Conservation (phyloP, 2,113 vertebrate genomes). For the Nesospiza acunhae region DNA sequence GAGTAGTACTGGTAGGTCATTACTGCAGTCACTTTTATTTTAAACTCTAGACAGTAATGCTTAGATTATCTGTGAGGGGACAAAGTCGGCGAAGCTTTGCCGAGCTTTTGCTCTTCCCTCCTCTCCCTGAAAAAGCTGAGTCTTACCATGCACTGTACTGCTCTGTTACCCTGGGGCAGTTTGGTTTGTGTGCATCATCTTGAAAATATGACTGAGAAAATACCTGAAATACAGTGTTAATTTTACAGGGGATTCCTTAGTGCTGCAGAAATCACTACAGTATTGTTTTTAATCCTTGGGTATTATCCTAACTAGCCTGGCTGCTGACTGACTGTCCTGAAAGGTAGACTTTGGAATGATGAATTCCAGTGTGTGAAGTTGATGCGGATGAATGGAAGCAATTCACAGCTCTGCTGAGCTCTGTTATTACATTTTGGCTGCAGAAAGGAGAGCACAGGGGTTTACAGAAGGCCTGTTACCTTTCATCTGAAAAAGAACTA, state of each 20-base stretch:
- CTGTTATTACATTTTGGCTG: slow-evolving; percentile 58
- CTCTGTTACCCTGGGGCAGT: neutral
- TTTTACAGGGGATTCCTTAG: neutral
- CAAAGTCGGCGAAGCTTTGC: neutral
- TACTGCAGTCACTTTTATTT: neutral
- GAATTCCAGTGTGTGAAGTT: slow-evolving; percentile 60
- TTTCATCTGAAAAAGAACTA: slow-evolving; percentile 14
- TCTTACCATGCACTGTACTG: neutral
- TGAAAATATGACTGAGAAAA: neutral
- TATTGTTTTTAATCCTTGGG: neutral
- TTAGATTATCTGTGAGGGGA: neutral
- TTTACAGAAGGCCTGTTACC: slow-evolving; percentile 26
- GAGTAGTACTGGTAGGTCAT: neutral
- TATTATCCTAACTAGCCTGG: neutral
- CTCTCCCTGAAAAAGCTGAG: neutral
- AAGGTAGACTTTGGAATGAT: slow-evolving; percentile 52
- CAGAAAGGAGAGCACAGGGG: slow-evolving; percentile 24
- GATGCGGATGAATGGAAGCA: slow-evolving; percentile 66
- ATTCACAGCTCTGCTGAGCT: slow-evolving; percentile 71
- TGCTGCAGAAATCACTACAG: neutral
- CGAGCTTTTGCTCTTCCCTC: neutral
- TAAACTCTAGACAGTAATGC: neutral
- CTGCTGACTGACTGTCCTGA: neutral
- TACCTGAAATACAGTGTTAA: neutral
- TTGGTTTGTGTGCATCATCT: neutral